These are phyloP conservation scores for Plecotus auritus DNA, from an alignment of 2,113 vertebrate species.

Conservation along the genomic window DNA sequence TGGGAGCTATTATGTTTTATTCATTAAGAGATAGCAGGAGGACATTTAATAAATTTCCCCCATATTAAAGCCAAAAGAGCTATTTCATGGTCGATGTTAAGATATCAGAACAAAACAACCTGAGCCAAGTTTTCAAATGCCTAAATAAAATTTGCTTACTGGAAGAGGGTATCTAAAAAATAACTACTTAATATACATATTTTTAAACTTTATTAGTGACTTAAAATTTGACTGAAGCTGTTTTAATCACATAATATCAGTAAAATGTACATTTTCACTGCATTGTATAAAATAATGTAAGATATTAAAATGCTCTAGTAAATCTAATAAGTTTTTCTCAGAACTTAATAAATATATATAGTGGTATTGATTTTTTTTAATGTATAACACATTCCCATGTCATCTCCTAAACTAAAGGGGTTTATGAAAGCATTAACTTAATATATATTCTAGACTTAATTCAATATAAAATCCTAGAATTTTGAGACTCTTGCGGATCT, in stretches of 20 bases:
- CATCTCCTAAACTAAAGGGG: not conserved
- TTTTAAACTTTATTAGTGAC: not conserved
- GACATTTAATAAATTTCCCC: not conserved
- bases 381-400: not conserved
- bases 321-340: not conserved
- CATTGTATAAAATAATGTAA: not conserved
- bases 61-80: not conserved
- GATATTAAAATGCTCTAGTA: not conserved
- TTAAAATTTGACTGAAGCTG: not conserved
- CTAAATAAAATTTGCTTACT: not conserved
- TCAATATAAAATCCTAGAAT: not conserved
- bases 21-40: slow-evolving; percentile 12
- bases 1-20: not conserved
- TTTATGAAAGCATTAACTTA: not conserved
- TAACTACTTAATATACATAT: not conserved
- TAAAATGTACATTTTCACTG: not conserved
- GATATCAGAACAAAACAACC: not conserved
- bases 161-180: not conserved
- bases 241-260: not conserved
- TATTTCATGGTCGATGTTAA: not conserved
- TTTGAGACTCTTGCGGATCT: not conserved
- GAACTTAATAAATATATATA: not conserved
- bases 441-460: not conserved
- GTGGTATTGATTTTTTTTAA: not conserved
- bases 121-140: not conserved